These are phyloP conservation scores for Sussaba pulchella DNA, from an alignment of 2,888 invertebrate species.

Conservation along the genomic window DNA sequence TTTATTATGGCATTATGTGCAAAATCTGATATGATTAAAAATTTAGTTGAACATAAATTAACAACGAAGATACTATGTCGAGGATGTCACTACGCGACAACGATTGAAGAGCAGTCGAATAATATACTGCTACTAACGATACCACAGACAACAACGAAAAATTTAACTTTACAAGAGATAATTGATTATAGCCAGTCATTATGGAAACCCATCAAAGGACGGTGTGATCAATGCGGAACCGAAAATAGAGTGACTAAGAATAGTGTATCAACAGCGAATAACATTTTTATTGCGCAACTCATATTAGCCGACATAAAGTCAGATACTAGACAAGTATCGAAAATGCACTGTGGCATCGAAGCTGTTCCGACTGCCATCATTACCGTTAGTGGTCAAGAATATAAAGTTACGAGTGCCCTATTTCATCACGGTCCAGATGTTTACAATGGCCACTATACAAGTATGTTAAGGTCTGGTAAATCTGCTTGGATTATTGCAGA, in stretches of 20 bases:
- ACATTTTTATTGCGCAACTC: constrained; percentile 29
- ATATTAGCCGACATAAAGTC: background rate
- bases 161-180: constrained; percentile 14
- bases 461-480: constrained; percentile 32
- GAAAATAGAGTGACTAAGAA: background rate
- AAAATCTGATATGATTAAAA: background rate
- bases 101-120: constrained; percentile 17
- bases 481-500: constrained; percentile 40
- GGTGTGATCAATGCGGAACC: background rate
- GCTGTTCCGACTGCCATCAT: constrained; percentile 15
- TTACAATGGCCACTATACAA: constrained; percentile 8
- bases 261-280: background rate
- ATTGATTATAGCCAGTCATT: constrained; percentile 8
- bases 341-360: constrained; percentile 28
- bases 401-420: constrained; percentile 40
- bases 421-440: constrained; percentile 20
- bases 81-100: constrained; percentile 1
- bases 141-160: background rate
- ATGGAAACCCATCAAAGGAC: constrained; percentile 5
- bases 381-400: constrained; percentile 8
- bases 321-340: background rate
- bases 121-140: constrained; percentile 6
- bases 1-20: constrained; percentile 22
- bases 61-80: constrained; percentile 5
- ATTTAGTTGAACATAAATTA: constrained; percentile 16